A percentile compares a stretch with the other conserved stretches of the same genome.
Conservation (phyloP, 2,113 vertebrate species). For the Cisticola juncidis region DNA sequence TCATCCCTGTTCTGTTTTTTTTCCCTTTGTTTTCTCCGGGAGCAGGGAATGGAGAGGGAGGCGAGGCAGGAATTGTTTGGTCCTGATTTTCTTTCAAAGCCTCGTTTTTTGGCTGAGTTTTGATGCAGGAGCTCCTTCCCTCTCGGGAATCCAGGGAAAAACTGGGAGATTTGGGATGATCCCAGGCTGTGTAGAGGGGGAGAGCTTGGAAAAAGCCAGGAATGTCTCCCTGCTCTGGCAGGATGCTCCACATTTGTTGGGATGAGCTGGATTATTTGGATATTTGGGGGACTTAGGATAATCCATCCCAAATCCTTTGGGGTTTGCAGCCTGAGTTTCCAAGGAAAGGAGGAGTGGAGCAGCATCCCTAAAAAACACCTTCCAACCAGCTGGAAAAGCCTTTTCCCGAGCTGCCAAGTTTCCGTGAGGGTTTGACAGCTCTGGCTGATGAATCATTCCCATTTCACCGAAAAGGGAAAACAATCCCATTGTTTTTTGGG, state of each 20-base stretch:
- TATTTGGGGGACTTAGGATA: background rate
- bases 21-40: background rate
- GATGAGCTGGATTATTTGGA: background rate
- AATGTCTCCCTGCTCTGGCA: accelerated
- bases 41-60: background rate
- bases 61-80: background rate
- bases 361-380: background rate
- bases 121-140: background rate
- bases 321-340: background rate
- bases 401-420: background rate
- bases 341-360: background rate
- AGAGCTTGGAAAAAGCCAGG: background rate
- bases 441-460: background rate
- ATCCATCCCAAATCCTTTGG: background rate
- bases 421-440: background rate
- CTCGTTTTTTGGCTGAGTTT: background rate
- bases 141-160: background rate
- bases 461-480: background rate
- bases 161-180: background rate
- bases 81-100: background rate
- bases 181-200: accelerated
- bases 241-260: background rate
- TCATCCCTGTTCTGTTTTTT: background rate
- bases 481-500: constrained; percentile 4
- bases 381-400: constrained; percentile 26